Evolutionary conservation across 2,888 invertebrate genomes (phyloP).

Genomic region (Gasteruption jaculator): DNA sequence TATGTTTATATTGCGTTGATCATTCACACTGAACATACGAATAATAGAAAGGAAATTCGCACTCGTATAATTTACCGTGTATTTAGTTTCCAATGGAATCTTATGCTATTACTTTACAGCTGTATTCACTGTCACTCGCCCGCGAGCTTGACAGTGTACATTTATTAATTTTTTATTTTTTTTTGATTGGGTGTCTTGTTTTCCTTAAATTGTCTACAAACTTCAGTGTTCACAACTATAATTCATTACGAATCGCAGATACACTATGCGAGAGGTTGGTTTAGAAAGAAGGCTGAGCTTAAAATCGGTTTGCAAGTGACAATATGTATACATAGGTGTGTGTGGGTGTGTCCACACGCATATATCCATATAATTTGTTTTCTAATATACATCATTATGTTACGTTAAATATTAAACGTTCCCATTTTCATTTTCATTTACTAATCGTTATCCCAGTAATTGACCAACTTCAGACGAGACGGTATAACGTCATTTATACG

Average conservation of each 20-base stretch:
- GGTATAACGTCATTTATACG: too few species aligned
- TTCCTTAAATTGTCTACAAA: slow-evolving; percentile 14
- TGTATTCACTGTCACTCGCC: slow-evolving; percentile 50
- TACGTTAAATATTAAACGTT: too few species aligned
- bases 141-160: slow-evolving; percentile 43
- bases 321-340: slow-evolving; percentile 13
- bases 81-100: slow-evolving; percentile 29
- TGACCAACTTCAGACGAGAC: too few species aligned
- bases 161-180: slow-evolving; percentile 27
- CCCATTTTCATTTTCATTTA: too few species aligned
- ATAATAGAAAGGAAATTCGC: slow-evolving; percentile 1
- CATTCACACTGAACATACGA: slow-evolving; percentile 12
- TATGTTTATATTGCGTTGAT: slow-evolving; percentile 6
- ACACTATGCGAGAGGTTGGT: slow-evolving; percentile 13
- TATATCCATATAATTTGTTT: too few species aligned
- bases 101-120: too few species aligned
- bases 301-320: too few species aligned
- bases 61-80: slow-evolving; percentile 28
- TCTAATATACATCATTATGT: too few species aligned
- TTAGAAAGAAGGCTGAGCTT: slow-evolving; percentile 6
- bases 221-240: slow-evolving; percentile 24
- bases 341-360: too few species aligned
- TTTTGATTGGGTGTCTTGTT: too few species aligned
- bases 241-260: slow-evolving; percentile 10
- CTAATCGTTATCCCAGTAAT: too few species aligned